Evolutionary conservation across 2,888 invertebrate genomes (phyloP).

Genomic region (Netelia virgata): DNA sequence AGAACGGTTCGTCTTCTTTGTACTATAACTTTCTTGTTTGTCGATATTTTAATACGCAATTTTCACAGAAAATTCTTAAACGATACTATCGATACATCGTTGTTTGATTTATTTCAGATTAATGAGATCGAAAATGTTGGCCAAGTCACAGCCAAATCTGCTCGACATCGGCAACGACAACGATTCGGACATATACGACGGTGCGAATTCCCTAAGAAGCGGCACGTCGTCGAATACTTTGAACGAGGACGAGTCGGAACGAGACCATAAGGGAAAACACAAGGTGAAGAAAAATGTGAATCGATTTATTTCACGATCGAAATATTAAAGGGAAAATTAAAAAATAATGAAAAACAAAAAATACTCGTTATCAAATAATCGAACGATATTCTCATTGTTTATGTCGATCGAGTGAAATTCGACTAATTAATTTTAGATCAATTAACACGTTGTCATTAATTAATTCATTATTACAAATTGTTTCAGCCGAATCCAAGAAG

Average conservation of each 20-base stretch:
- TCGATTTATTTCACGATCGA: background rate
- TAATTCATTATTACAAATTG: background rate
- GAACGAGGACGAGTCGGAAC: conserved; percentile 81
- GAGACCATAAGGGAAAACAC: conserved; percentile 79
- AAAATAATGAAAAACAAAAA: conserved; percentile 12
- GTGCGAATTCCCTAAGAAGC: conserved; percentile 79
- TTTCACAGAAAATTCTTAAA: no score
- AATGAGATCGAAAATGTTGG: conserved; percentile 84
- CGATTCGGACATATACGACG: conserved; percentile 82
- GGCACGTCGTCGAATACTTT: conserved; percentile 81
- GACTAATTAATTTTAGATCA: background rate
- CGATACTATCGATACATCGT: no score
- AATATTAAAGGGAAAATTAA: background rate
- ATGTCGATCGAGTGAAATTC: background rate
- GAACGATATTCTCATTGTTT: background rate
- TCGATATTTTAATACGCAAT: no score
- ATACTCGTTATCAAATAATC: background rate
- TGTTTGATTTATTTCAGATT: conserved; percentile 76
- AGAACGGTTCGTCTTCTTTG: no score
- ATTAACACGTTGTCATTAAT: conserved; percentile 4
- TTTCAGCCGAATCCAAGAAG: conserved; percentile 81
- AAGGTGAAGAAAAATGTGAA: conserved; percentile 73
- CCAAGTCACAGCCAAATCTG: conserved; percentile 85
- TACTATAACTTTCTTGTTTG: no score
- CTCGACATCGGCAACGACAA: conserved; percentile 82